A percentile compares a stretch with the other conserved stretches of the same genome.
Conservation (phyloP, 2,797 vertebrate species). For the Eulemur mongoz region DNA sequence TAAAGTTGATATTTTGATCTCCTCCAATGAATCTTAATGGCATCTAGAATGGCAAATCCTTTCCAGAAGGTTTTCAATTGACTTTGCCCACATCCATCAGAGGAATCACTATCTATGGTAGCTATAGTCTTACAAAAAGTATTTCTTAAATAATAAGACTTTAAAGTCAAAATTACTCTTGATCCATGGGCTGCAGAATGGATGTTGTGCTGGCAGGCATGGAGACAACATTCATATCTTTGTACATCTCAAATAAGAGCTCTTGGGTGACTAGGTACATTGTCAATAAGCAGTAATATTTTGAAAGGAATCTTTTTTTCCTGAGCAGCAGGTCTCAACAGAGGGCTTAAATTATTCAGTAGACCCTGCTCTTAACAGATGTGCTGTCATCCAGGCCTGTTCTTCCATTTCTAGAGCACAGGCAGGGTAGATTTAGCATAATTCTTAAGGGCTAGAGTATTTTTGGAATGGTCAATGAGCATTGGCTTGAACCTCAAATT, state of each 20-base stretch:
- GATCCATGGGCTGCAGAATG: background rate
- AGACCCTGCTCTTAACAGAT: background rate
- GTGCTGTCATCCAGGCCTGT: background rate
- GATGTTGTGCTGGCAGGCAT: background rate
- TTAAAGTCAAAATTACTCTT: background rate
- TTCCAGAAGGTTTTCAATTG: background rate
- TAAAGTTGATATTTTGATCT: background rate
- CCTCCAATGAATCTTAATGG: background rate
- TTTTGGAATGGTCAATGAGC: background rate
- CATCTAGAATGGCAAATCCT: background rate
- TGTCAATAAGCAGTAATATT: background rate
- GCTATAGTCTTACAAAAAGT: background rate
- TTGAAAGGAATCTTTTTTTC: background rate
- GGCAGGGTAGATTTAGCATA: background rate
- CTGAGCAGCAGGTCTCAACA: background rate
- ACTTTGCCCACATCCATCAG: background rate
- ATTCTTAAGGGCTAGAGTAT: background rate
- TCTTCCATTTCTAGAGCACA: background rate
- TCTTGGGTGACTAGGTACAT: background rate
- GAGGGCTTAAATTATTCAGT: background rate
- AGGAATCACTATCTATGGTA: background rate
- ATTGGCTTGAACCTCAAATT: background rate
- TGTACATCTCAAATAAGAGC: background rate
- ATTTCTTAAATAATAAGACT: background rate
- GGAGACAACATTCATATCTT: background rate